Percentiles rank a stretch among this genome's conserved stretches.
Evolutionary conservation across 2,797 vertebrate genomes (phyloP).

Genomic region (Eurystomus glaucurus): DNA sequence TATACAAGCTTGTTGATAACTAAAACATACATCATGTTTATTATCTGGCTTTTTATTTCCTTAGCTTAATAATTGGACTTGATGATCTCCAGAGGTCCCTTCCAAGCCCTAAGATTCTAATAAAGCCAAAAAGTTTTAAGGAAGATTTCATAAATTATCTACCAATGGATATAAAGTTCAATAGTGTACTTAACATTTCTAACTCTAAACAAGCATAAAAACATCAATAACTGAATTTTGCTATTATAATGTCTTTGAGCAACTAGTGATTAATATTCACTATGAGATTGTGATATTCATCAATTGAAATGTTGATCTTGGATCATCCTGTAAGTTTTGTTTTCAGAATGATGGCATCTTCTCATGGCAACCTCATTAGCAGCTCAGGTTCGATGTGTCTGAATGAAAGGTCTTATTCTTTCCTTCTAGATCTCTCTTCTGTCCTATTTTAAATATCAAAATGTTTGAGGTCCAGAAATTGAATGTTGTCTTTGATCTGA

Average conservation of each 20-base stretch:
- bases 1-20: constrained; percentile 1
- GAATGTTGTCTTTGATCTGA: background rate
- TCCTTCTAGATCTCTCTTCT: background rate
- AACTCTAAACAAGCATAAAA: constrained; percentile 32
- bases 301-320: background rate
- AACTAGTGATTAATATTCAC: background rate
- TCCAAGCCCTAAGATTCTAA: no score
- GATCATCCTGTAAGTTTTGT: background rate
- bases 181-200: constrained; percentile 60
- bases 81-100: no score
- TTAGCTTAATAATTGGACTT: background rate
- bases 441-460: background rate
- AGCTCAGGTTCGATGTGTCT: background rate
- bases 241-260: background rate
- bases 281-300: background rate
- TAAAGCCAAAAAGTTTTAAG: background rate
- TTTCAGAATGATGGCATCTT: background rate
- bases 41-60: background rate
- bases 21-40: constrained; percentile 34
- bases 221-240: constrained; percentile 26
- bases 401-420: background rate
- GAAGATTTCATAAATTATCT: constrained; percentile 36
- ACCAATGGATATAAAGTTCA: constrained; percentile 39
- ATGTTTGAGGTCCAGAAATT: background rate
- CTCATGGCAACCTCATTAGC: background rate